Base-by-base conservation (phyloP, 1,140 invertebrate genomes). In the Lucilia cuprina region DNA sequence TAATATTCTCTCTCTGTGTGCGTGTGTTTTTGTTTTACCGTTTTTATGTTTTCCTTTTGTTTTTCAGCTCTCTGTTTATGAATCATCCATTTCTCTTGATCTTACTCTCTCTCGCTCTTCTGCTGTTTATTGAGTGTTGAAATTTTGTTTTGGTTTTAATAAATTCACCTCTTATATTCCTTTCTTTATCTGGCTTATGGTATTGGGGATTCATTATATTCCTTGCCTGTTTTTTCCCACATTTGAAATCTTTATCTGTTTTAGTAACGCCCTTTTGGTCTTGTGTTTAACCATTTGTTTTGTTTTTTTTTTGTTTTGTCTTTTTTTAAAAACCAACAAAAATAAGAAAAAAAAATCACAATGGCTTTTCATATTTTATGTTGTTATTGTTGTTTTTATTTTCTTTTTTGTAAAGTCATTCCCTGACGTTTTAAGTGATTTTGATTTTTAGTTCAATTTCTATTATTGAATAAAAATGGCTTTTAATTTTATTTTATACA, bases 211-310 rank as follows among this genome's bases (percentile, higher is more conserved):
- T 7, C 8, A 2, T 21, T 21, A 21, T 14, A 55, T 55, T 55
- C 17, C 50, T 55, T 0, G 50, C 50, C 65, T 70, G 65, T 7
- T 70, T 21, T 70, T 25, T 25, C 65, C 19, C n/a, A 9, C n/a
- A 70, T 19, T 21, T n/a, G 21, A 21, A 70, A 25, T 70, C 19
- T 70, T 70, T 70, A 70, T 70, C 65, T 70, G 65, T 70, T 70
- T 70, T 77, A 77, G 74, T 80, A 80, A 80, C 82, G 82, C 82
- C 82, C 65, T 83, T 74, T 74, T 70, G 55, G 82, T 47, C 55
- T 83, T 83, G 34, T 70, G 25, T 47, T 74, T 10, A 70, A 74
- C 55, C 82, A 83, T 41, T 49, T 35, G 5, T 78, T 41, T 78
- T 78, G 5, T 78, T 17, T 35, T 78, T 12, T 17, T 75, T 35